A percentile compares a stretch with the other conserved stretches of the same genome.
Conservation (phyloP, 2,113 vertebrate genomes). For the Garra rufa region DNA sequence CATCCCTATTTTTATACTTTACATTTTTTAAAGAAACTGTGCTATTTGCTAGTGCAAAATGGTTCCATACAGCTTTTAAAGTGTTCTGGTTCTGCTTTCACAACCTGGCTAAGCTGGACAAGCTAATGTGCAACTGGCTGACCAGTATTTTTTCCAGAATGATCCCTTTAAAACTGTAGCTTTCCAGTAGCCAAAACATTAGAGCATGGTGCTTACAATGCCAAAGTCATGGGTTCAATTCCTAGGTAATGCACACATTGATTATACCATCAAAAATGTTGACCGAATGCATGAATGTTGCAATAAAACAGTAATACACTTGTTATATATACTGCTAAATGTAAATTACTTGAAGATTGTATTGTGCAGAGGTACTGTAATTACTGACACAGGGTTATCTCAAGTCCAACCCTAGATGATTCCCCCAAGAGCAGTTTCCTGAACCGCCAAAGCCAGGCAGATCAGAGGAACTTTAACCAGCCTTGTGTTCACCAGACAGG, state of each 20-base stretch:
- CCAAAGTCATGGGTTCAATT: not conserved
- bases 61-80: no score
- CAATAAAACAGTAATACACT: no score
- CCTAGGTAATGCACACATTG: not conserved
- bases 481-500: conserved; percentile 52
- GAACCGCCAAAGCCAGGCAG: conserved; percentile 20
- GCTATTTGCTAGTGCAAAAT: not conserved
- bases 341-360: no score
- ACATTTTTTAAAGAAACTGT: not conserved
- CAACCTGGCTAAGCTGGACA: not conserved
- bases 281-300: no score
- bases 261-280: not conserved
- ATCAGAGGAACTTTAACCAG: conserved; percentile 51
- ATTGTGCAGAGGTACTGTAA: not conserved
- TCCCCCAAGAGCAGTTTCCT: not conserved
- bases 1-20: not conserved
- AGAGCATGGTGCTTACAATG: not conserved
- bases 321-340: no score
- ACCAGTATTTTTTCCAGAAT: not conserved
- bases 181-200: not conserved
- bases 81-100: not conserved
- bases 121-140: not conserved
- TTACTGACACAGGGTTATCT: not conserved
- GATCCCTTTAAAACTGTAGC: not conserved
- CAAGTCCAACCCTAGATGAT: not conserved